Percentiles rank a stretch among this genome's conserved stretches.
These are phyloP conservation scores for Gerosis bhagava DNA, from an alignment of 2,888 invertebrate species.

Conservation along the genomic window DNA sequence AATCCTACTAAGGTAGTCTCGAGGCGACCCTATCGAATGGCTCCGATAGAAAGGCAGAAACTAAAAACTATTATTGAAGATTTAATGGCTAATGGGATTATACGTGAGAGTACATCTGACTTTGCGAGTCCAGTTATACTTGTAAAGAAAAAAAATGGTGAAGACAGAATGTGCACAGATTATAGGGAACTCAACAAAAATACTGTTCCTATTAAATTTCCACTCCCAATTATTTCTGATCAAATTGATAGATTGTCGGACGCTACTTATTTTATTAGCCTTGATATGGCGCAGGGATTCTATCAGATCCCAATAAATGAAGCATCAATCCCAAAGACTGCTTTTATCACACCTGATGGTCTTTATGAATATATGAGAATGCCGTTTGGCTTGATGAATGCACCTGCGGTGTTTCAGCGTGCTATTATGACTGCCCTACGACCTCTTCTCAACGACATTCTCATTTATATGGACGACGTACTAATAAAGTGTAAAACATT, in stretches of 20 bases:
- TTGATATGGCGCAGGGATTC: constrained; percentile 38
- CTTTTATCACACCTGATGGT: no score
- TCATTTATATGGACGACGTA: no score
- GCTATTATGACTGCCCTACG: no score
- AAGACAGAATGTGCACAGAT: constrained; percentile 40
- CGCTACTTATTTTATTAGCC: constrained; percentile 25
- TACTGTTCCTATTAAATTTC: constrained; percentile 35
- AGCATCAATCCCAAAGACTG: no score
- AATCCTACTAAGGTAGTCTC: constrained; percentile 36
- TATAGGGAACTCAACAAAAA: constrained; percentile 35
- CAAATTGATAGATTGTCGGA: constrained; percentile 36
- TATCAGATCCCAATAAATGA: constrained; percentile 37
- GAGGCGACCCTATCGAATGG: constrained; percentile 39
- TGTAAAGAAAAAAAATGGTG: constrained; percentile 41
- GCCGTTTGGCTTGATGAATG: no score
- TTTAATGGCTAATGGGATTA: constrained; percentile 38
- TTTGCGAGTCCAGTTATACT: constrained; percentile 41
- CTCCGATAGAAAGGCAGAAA: constrained; percentile 39
- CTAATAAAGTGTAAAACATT: no score
- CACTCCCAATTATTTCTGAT: constrained; percentile 36
- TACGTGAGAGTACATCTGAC: constrained; percentile 40
- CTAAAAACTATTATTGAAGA: constrained; percentile 37
- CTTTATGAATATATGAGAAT: no score
- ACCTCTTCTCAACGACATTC: no score
- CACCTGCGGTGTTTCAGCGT: no score